These are phyloP conservation scores for Jacana jacana DNA, from an alignment of 2,113 vertebrate species.

Conservation along the genomic window DNA sequence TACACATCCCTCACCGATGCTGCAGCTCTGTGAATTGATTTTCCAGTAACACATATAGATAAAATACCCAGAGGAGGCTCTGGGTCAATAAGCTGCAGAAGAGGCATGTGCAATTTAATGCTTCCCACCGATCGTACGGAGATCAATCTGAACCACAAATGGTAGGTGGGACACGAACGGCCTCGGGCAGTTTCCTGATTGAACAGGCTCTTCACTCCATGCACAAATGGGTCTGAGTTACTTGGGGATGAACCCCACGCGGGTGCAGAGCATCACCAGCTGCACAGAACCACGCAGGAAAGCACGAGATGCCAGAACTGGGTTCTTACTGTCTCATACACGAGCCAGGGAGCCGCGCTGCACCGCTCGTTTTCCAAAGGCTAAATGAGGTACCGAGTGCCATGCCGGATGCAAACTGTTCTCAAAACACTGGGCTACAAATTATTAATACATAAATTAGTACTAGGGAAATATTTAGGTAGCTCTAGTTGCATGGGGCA, in stretches of 20 bases:
- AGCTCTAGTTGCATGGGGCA: neutral
- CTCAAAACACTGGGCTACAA: neutral
- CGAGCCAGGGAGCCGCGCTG: neutral
- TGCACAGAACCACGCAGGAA: fast-evolving
- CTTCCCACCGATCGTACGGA: neutral
- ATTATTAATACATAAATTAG: neutral
- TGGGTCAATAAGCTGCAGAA: slow-evolving; percentile 17
- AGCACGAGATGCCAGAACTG: neutral
- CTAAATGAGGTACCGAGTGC: neutral
- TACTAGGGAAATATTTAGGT: neutral
- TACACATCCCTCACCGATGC: neutral
- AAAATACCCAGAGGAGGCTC: neutral
- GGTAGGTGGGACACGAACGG: neutral
- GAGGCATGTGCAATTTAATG: neutral
- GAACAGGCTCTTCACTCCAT: neutral
- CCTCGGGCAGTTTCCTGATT: neutral
- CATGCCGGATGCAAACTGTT: neutral
- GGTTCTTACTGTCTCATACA: neutral
- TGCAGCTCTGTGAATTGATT: slow-evolving; percentile 18
- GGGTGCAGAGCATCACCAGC: neutral
- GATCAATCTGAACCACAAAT: slow-evolving; percentile 5
- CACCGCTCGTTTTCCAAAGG: neutral
- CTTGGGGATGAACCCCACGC: fast-evolving
- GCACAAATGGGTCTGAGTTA: neutral
- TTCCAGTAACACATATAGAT: neutral